Base-by-base conservation (phyloP, 2,888 invertebrate genomes). In the Uloborus plumipes region DNA sequence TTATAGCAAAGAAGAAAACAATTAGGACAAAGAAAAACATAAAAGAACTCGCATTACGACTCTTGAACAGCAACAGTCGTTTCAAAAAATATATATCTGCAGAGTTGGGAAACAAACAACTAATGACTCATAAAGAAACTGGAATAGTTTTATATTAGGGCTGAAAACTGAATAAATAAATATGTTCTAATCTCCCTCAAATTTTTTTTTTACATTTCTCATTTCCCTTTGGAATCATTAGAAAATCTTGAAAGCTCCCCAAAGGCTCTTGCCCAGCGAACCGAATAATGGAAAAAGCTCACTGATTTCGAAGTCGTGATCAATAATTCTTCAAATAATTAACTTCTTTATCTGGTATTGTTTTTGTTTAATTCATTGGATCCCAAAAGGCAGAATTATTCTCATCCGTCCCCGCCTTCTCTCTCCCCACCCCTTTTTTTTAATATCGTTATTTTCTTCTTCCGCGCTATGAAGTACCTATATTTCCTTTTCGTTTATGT, bases 271-370 rank as follows among this genome's bases (percentile, higher is more conserved):
- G 70, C 20, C 69, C 50, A 81, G 70, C 70, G 55, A 61, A 81
- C 49, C 80, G 80, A 81, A 65, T 81, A 81, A 81, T 81, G 70
- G 80, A 70, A 81, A 81, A 81, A 81, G 50, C 64, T 64, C 80
- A 81, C 74, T 73, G 80, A 69, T 81, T 81, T 70, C 70, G 16
- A 70, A 70, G 64, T 62, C 73, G 31, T 81, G 80, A 81, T 81
- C 80, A 74, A 81, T 81, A 81, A 74, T 81, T 74, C 80, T 74
- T 69, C 74, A 81, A 81, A 81, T 81, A 81, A 81, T 81, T 81
- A 81, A 81, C 80, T 81, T 81, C 80, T 81, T 81, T 81, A 74
- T 81, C 74, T 81, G 74, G 74, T 70, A 81, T 81, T 81, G 80
- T 81, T 75, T 80, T 74, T 74, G 47, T 78, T 78, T 78, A 78